Percentiles rank a stretch among this genome's conserved stretches.
These are phyloP conservation scores for Apodemus agrarius DNA, from an alignment of 2,797 vertebrate genomes.

Conservation along the genomic window DNA sequence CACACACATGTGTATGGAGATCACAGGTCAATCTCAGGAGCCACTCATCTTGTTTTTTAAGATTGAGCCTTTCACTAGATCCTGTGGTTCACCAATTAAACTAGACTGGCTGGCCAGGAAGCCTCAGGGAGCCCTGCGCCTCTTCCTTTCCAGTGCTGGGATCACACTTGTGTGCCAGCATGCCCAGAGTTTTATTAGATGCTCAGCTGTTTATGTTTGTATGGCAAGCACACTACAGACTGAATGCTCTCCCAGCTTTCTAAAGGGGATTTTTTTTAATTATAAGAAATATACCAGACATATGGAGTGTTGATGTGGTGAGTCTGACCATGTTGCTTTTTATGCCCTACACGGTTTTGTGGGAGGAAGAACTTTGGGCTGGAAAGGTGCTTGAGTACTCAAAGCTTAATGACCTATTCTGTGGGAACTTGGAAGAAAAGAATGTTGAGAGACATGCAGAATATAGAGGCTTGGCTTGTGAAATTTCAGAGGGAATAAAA, in stretches of 20 bases:
- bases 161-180: background rate
- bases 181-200: background rate
- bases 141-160: background rate
- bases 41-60: background rate
- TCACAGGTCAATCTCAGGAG: background rate
- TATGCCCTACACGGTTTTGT: background rate
- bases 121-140: too few species aligned
- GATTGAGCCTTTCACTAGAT: background rate
- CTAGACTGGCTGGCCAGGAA: background rate
- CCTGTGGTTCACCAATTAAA: background rate
- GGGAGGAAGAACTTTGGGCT: background rate
- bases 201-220: background rate
- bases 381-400: background rate
- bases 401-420: background rate
- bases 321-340: background rate
- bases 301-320: background rate
- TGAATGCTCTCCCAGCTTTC: background rate
- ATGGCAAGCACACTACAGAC: background rate
- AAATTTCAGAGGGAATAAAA: background rate
- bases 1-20: background rate
- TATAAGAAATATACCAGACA: background rate
- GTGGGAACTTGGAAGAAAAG: background rate
- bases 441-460: background rate
- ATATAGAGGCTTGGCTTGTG: too few species aligned
- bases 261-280: background rate